Base-by-base conservation (phyloP, 2,797 vertebrate species). In the Malacoctenus gilli region DNA sequence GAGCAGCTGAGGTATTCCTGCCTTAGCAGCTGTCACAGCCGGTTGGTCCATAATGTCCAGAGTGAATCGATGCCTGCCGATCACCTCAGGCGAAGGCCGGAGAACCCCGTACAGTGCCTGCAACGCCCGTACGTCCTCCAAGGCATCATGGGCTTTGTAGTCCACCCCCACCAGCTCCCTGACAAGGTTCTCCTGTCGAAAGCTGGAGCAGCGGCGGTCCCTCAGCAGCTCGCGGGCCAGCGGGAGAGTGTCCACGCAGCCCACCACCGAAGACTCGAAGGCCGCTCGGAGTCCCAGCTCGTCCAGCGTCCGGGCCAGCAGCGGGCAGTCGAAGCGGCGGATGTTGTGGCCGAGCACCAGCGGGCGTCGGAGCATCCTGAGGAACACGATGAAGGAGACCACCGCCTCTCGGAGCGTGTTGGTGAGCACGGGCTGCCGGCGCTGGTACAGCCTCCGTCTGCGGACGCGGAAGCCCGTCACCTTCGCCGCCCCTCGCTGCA, bases 261-360 rank as follows among this genome's bases (percentile, higher is more conserved):
- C 91, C 0, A 65, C 73, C 37, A 89, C 50, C 0, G 64, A 72
- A 0, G 77, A 60, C 63, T 80, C 68, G 15, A 92, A 90, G 23
- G 75, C 30, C 1, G 56, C 64, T 21, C 82, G 62, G 5, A 93
- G 81, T 21, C 68, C 64, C 28, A 88, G 75, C 21, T 88, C 53
- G 2, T 87, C 84, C 0, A 92, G 86, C 0, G 66, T 82, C 16
- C 83, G 63, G 13, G 46, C 57, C 55, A 93, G 43, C 14, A 91
- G 38, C 0, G 40, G 89, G 32, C 91, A 89, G 74, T 93, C 91
- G 3, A 92, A 93, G 40, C 76, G 65, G 2, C 86, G 85, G 15
- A 89, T 88, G 78, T 92, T 93, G 77, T 92, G 91, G 18, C 89
- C 89, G 1, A 89, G 1, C 9, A 93, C 50, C 0, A 93, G 71